Evolutionary conservation across 2,113 vertebrate species (phyloP).

Genomic region (Myotis yumanensis): DNA sequence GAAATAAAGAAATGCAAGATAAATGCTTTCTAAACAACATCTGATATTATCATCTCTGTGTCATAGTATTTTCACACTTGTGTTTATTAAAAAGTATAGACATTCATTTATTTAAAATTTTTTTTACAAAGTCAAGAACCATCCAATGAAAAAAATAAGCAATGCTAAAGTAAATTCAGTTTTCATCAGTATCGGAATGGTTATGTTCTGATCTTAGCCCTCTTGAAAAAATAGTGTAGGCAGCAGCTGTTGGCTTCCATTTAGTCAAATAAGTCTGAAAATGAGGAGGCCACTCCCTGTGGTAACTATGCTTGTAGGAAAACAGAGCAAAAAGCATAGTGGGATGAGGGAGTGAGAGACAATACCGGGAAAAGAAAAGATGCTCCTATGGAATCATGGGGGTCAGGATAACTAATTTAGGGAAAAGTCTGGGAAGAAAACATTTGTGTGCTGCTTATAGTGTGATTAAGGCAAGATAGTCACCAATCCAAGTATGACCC

Average conservation of each 20-base stretch:
- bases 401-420: slow-evolving; percentile 29
- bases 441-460: not conserved
- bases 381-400: not conserved
- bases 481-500: slow-evolving; percentile 6
- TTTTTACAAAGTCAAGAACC: slow-evolving; percentile 78
- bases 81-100: slow-evolving; percentile 81
- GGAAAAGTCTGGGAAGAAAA: slow-evolving; percentile 31
- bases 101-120: slow-evolving; percentile 76
- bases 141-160: slow-evolving; percentile 63
- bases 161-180: slow-evolving; percentile 62
- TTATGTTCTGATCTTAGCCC: slow-evolving; percentile 50
- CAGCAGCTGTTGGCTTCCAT: not conserved
- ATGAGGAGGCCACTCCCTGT: slow-evolving; percentile 56
- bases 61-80: slow-evolving; percentile 72
- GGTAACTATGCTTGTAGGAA: not conserved
- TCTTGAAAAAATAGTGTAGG: not conserved
- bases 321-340: not conserved
- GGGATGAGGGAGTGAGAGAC: not conserved
- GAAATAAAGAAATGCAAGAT: slow-evolving; percentile 86
- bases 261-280: slow-evolving; percentile 80
- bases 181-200: slow-evolving; percentile 40
- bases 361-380: not conserved
- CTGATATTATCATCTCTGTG: slow-evolving; percentile 75
- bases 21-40: slow-evolving; percentile 73
- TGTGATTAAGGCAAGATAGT: slow-evolving; percentile 65